Conservation (phyloP, 2,888 invertebrate genomes). For the Tortricodes alternella region DNA sequence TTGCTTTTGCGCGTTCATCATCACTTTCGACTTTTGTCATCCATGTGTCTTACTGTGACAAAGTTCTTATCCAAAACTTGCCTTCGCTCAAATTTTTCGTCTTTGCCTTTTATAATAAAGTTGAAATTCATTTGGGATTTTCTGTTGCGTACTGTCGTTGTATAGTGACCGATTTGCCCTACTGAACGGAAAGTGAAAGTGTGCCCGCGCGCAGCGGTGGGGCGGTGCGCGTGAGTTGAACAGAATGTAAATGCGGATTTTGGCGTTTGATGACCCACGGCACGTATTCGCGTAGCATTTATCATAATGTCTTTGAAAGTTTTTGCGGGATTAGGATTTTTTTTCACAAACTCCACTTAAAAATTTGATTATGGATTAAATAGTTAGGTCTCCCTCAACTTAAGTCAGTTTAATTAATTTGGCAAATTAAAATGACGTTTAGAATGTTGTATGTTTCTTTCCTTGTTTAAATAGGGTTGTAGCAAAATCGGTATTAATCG, state of each 20-base stretch:
- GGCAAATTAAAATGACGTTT: too few relatives aligned
- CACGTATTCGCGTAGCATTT: constrained; percentile 36
- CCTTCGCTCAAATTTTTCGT: constrained; percentile 32
- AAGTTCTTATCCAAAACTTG: constrained; percentile 42
- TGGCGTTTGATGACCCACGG: constrained; percentile 68
- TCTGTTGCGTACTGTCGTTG: constrained; percentile 43
- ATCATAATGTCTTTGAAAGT: constrained; percentile 29
- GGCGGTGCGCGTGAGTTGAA: constrained; percentile 59
- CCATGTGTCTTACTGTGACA: constrained; percentile 43
- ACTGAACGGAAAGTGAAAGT: constrained; percentile 80
- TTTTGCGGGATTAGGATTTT: constrained; percentile 3
- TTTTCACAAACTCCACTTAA: too few relatives aligned
- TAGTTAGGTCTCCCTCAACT: too few relatives aligned
- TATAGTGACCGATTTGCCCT: constrained; percentile 61
- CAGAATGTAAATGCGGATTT: constrained; percentile 72
- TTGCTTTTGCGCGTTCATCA: constrained; percentile 32
- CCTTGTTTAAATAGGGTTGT: too few relatives aligned
- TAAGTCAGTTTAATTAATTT: too few relatives aligned
- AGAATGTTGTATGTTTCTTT: too few relatives aligned
- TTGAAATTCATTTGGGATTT: constrained; percentile 31
- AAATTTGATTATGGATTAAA: too few relatives aligned
- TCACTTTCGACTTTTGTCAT: constrained; percentile 60
- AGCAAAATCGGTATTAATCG: too few relatives aligned
- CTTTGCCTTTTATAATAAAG: background rate
- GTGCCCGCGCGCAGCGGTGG: constrained; percentile 50